phyloP scores from a whole-genome alignment of 2,113 vertebrate genomes.

The Cottus gobio region DNA sequence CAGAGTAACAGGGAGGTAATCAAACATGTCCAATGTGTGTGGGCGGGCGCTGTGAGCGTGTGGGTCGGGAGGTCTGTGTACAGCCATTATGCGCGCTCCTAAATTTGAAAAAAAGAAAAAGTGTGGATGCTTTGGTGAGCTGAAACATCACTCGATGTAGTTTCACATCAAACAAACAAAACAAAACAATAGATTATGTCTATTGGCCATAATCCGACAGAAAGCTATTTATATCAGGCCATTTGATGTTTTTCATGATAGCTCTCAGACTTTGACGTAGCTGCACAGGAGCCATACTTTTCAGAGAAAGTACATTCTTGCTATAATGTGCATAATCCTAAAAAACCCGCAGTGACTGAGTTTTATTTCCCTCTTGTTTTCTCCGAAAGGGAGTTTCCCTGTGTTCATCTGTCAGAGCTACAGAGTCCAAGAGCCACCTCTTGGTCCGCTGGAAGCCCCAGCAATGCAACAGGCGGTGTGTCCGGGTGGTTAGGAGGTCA shows the following conservation, averaged over 20 bases:
- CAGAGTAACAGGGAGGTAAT: constrained; percentile 56
- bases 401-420: constrained; percentile 6
- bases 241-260: constrained; percentile 3
- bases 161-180: neutral
- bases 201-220: neutral
- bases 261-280: neutral
- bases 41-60: constrained; percentile 22
- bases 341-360: neutral
- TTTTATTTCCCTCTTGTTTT: constrained; percentile 3
- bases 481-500: constrained; percentile 32
- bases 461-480: constrained; percentile 20
- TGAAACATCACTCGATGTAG: neutral
- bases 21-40: constrained; percentile 53
- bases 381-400: constrained; percentile 9
- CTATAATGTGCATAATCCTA: neutral
- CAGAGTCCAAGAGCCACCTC: constrained; percentile 15
- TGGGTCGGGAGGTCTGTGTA: neutral
- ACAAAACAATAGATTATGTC: neutral
- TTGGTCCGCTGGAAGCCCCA: constrained; percentile 35
- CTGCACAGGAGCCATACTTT: neutral
- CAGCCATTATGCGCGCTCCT: constrained; percentile 4
- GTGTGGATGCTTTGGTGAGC: neutral
- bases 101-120: neutral
- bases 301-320: constrained; percentile 11
- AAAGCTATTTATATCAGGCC: neutral